Evolutionary conservation across 2,113 vertebrate genomes (phyloP).

Genomic region (Leptosomus discolor): DNA sequence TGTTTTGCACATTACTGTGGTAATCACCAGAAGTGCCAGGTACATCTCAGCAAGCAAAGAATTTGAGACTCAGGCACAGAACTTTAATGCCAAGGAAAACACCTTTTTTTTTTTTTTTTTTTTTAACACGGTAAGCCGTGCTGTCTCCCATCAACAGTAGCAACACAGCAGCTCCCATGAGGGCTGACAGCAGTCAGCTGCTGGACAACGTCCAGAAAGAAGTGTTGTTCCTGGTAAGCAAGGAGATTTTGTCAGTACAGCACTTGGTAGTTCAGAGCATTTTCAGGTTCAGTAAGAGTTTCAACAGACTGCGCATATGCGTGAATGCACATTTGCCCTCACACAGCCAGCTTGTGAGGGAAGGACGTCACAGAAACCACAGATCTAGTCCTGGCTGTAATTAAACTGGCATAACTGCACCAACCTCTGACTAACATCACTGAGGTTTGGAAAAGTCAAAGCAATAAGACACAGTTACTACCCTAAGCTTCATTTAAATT

Average conservation of each 20-base stretch:
- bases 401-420: background rate
- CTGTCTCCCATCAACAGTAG: background rate
- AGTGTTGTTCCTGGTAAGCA: fast-evolving
- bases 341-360: background rate
- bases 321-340: background rate
- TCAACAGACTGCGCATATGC: background rate
- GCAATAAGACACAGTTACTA: background rate
- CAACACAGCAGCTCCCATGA: background rate
- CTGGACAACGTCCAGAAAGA: background rate
- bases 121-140: too few relatives aligned
- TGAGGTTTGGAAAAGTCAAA: background rate
- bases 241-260: background rate
- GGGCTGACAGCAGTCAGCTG: background rate
- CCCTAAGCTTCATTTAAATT: background rate
- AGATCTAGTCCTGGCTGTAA: background rate
- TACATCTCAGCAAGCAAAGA: background rate
- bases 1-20: slow-evolving; percentile 1
- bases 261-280: background rate
- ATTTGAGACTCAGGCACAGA: background rate
- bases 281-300: background rate
- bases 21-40: background rate
- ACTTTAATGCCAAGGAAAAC: background rate
- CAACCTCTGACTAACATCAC: background rate
- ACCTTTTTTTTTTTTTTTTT: too few relatives aligned
- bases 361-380: background rate